These are phyloP conservation scores for Drosophila paranaensis DNA, from an alignment of 2,888 invertebrate species.

Conservation along the genomic window DNA sequence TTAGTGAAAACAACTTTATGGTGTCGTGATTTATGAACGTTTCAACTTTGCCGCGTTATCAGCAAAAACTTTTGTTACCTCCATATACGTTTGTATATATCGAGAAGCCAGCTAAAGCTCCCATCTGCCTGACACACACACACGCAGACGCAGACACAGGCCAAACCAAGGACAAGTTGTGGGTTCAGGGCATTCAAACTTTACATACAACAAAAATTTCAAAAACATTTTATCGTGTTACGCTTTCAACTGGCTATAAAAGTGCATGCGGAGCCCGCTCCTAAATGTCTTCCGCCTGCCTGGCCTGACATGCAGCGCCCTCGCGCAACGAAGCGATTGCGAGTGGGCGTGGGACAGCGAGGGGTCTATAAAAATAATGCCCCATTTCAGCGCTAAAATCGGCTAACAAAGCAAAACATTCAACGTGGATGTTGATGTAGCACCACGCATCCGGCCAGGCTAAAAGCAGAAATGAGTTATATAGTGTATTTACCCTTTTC, in stretches of 20 bases:
- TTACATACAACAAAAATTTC: slow-evolving; percentile 64
- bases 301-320: slow-evolving; percentile 21
- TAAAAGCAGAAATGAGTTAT: slow-evolving; percentile 18
- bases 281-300: slow-evolving; percentile 3
- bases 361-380: slow-evolving; percentile 65
- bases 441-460: slow-evolving; percentile 26
- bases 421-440: slow-evolving; percentile 55
- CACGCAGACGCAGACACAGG: slow-evolving; percentile 10
- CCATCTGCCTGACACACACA: slow-evolving; percentile 49
- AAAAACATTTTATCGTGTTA: slow-evolving; percentile 78
- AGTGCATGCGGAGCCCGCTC: slow-evolving; percentile 59
- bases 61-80: slow-evolving; percentile 72
- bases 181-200: slow-evolving; percentile 68
- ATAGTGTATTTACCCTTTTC: slow-evolving; percentile 64
- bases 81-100: slow-evolving; percentile 14
- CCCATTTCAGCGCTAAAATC: slow-evolving; percentile 65
- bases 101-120: slow-evolving; percentile 24
- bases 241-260: slow-evolving; percentile 77
- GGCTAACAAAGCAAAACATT: slow-evolving; percentile 57
- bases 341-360: neutral
- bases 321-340: slow-evolving; percentile 2
- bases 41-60: slow-evolving; percentile 78
- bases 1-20: slow-evolving; percentile 72
- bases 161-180: slow-evolving; percentile 63
- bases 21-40: slow-evolving; percentile 79